Evolutionary conservation across 2,888 invertebrate species (phyloP).

Genomic region (Itoplectis maculator): DNA sequence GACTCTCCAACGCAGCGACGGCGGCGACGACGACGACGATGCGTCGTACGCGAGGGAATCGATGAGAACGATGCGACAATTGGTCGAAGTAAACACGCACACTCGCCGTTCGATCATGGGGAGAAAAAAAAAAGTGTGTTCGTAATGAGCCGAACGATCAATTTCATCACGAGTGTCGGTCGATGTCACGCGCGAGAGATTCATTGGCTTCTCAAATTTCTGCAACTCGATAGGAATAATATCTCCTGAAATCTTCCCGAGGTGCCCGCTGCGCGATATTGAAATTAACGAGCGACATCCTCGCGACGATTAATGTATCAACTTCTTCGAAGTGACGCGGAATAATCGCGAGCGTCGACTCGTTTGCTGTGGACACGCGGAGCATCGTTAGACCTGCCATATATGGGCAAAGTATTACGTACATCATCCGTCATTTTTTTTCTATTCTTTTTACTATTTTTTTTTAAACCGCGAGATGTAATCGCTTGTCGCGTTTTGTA

Average conservation of each 20-base stretch:
- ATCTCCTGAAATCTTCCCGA: neutral
- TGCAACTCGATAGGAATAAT: slow-evolving; percentile 41
- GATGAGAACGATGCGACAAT: slow-evolving; percentile 16
- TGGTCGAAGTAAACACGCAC: neutral
- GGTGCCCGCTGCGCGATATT: slow-evolving; percentile 11
- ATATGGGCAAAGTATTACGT: neutral
- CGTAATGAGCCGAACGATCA: slow-evolving; percentile 35
- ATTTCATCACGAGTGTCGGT: slow-evolving; percentile 6
- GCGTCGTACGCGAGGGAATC: slow-evolving; percentile 1
- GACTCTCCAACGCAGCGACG: neutral
- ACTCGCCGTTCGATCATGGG: neutral
- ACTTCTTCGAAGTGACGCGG: slow-evolving; percentile 3
- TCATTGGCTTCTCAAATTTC: slow-evolving; percentile 41
- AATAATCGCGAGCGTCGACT: neutral
- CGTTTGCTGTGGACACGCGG: neutral
- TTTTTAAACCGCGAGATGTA: no score
- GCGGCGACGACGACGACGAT: slow-evolving; percentile 44
- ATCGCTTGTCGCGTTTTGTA: no score
- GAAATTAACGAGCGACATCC: neutral
- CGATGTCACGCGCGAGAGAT: neutral
- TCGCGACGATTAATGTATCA: slow-evolving; percentile 43
- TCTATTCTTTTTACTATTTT: no score
- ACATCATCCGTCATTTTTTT: neutral
- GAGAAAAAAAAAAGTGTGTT: slow-evolving; percentile 25
- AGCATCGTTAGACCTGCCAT: neutral